A percentile compares a stretch with the other conserved stretches of the same genome.
Conservation (phyloP, 2,113 vertebrate species). For the Phocoena phocoena region DNA sequence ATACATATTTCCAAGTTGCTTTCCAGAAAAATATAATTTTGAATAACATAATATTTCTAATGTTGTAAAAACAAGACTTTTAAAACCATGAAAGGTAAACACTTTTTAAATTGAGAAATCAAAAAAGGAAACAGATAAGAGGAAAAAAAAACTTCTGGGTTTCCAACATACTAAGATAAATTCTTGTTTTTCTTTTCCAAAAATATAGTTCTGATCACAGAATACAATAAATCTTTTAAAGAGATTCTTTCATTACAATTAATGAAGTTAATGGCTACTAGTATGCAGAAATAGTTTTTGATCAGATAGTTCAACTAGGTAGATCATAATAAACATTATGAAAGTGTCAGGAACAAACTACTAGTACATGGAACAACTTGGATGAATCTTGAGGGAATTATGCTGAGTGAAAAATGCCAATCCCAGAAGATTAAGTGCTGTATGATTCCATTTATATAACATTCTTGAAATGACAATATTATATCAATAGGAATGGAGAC, state of each 20-base stretch:
- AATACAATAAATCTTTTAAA: background rate
- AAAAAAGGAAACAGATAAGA: background rate
- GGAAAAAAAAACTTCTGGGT: background rate
- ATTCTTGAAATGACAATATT: background rate
- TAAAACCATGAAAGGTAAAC: background rate
- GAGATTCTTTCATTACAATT: background rate
- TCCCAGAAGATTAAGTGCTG: background rate
- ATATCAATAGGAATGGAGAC: background rate
- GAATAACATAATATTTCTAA: background rate
- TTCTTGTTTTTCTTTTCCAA: background rate
- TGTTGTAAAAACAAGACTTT: background rate
- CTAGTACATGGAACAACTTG: background rate
- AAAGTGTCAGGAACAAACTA: background rate
- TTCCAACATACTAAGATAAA: background rate
- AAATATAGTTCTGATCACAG: background rate
- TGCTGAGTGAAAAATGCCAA: background rate
- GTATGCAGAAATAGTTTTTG: constrained; percentile 2
- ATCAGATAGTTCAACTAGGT: background rate
- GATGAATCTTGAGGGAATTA: constrained; percentile 19
- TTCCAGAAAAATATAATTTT: background rate
- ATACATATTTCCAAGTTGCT: background rate
- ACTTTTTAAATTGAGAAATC: background rate
- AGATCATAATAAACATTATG: background rate
- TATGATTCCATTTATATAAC: background rate
- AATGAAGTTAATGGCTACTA: background rate